Conservation (phyloP, 2,888 invertebrate species). For the Buathra laborator region DNA sequence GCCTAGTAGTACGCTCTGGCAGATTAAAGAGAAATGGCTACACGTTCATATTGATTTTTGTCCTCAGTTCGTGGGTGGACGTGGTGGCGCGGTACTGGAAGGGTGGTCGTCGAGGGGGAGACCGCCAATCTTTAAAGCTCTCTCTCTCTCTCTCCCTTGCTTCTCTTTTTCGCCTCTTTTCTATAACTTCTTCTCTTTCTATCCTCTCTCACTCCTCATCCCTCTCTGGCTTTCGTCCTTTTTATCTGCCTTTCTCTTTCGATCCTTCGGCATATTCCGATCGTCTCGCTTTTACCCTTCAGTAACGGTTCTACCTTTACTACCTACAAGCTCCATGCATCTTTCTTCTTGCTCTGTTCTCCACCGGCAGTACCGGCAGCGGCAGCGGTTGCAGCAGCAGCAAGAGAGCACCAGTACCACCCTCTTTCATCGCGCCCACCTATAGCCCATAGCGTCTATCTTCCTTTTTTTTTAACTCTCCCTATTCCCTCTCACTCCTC, state of each 20-base stretch:
- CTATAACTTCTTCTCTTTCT: constrained; percentile 64
- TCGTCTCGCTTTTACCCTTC: constrained; percentile 56
- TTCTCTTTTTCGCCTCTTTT: constrained; percentile 62
- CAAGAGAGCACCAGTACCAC: constrained; percentile 62
- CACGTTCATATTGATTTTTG: constrained; percentile 85
- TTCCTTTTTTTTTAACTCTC: constrained; percentile 44
- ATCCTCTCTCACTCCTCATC: constrained; percentile 80
- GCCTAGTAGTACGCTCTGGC: constrained; percentile 78
- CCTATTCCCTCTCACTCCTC: constrained; percentile 44
- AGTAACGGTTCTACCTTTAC: constrained; percentile 63
- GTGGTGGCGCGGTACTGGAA: constrained; percentile 75
- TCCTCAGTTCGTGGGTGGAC: constrained; percentile 83
- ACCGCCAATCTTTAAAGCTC: constrained; percentile 81
- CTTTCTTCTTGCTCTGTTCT: constrained; percentile 60
- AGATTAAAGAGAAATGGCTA: constrained; percentile 85
- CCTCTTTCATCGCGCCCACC: constrained; percentile 64
- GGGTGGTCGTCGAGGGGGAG: constrained; percentile 78
- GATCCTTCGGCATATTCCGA: constrained; percentile 53
- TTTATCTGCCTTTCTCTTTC: constrained; percentile 48
- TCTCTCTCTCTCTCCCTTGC: constrained; percentile 70
- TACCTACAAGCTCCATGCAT: constrained; percentile 64
- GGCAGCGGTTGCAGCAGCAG: constrained; percentile 26
- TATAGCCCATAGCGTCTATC: constrained; percentile 65
- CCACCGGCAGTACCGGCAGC: constrained; percentile 28
- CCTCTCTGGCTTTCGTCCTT: constrained; percentile 76